A percentile compares a stretch with the other conserved stretches of the same genome.
These are phyloP conservation scores for Scarus forsteni DNA, from an alignment of 2,797 vertebrate genomes.

Conservation along the genomic window DNA sequence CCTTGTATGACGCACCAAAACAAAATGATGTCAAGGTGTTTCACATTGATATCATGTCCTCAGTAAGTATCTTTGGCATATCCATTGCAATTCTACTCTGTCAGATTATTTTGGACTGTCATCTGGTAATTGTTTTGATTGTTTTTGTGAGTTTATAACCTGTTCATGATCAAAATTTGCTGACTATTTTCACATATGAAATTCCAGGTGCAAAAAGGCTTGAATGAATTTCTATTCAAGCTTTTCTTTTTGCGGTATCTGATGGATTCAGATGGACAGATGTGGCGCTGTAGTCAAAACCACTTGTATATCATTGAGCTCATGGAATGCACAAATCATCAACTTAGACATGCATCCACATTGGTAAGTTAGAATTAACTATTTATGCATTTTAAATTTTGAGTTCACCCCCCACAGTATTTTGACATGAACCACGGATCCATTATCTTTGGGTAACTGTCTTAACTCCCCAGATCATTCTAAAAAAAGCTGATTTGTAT, in stretches of 20 bases:
- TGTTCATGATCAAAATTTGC: background rate
- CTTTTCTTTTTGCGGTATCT: constrained; percentile 89
- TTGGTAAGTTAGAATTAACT: constrained; percentile 19
- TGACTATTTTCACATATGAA: background rate
- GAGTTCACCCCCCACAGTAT: background rate
- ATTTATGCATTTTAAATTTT: background rate
- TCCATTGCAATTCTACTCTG: too few relatives aligned
- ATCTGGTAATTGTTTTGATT: too few relatives aligned
- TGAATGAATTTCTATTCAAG: constrained; percentile 90
- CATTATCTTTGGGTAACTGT: background rate
- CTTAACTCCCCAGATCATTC: background rate
- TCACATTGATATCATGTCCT: constrained; percentile 93
- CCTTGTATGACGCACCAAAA: constrained; percentile 73
- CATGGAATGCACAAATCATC: constrained; percentile 70
- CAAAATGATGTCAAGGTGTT: constrained; percentile 83
- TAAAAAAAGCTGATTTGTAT: background rate
- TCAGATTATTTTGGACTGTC: too few relatives aligned
- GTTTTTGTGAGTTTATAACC: background rate
- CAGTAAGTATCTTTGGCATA: constrained; percentile 79
- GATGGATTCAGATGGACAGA: constrained; percentile 84
- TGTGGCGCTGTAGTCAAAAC: constrained; percentile 87
- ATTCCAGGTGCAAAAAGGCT: constrained; percentile 87
- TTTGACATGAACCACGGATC: background rate
- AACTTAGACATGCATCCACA: constrained; percentile 36
- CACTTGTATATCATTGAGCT: constrained; percentile 91